Conservation (phyloP, 2,113 vertebrate genomes). For the Rhinolophus ferrumequinum region DNA sequence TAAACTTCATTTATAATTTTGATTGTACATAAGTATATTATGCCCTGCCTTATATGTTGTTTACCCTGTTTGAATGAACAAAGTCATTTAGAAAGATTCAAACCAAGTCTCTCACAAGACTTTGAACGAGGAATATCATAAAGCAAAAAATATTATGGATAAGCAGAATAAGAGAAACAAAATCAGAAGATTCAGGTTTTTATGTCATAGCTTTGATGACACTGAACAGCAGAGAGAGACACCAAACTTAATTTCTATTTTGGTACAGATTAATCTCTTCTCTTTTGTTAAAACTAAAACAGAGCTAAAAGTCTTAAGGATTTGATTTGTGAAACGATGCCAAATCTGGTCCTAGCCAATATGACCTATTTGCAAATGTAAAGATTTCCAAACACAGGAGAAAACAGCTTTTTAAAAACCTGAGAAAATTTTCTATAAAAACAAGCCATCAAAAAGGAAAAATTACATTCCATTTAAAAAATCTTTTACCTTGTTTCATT, state of each 20-base stretch:
- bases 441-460: conserved; percentile 14
- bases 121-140: not conserved
- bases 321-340: not conserved
- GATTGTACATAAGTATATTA: not conserved
- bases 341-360: not conserved
- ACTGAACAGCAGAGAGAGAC: not conserved
- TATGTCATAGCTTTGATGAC: not conserved
- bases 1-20: not conserved
- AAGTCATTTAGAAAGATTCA: not conserved
- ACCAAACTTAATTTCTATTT: not conserved
- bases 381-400: conserved; percentile 26
- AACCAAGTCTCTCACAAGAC: not conserved
- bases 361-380: not conserved
- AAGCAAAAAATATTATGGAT: not conserved
- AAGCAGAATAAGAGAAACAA: not conserved
- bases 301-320: not conserved
- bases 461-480: not conserved
- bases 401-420: not conserved
- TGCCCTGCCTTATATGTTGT: not conserved
- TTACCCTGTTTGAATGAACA: not conserved
- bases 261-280: not conserved
- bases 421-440: not conserved
- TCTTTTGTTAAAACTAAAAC: not conserved
- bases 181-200: conserved; percentile 1
- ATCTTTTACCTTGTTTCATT: not conserved